These are phyloP conservation scores for Melieria crassipennis DNA, from an alignment of 2,888 invertebrate genomes.

Conservation along the genomic window DNA sequence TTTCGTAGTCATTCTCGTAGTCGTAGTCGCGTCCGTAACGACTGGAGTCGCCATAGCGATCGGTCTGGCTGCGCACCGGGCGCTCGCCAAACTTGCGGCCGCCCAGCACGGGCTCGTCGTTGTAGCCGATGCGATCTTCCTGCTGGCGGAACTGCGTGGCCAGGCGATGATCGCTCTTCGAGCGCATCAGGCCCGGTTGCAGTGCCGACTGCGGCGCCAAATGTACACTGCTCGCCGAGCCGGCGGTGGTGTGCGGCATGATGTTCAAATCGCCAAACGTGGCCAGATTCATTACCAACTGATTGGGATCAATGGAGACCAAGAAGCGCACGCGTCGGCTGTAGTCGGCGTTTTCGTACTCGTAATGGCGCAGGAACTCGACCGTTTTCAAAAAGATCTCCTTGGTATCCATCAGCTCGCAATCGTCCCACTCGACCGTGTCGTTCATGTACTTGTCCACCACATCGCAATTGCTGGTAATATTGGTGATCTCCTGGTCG, in stretches of 20 bases:
- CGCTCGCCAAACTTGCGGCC: constrained; percentile 84
- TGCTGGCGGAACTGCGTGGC: constrained; percentile 89
- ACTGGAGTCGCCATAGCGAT: constrained; percentile 65
- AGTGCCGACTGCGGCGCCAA: constrained; percentile 72
- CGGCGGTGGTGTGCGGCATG: constrained; percentile 69
- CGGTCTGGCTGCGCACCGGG: constrained; percentile 66
- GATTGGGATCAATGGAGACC: constrained; percentile 92
- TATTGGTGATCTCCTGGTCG: constrained; percentile 93
- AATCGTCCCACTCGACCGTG: constrained; percentile 90
- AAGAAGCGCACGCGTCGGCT: constrained; percentile 85
- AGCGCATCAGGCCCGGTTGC: constrained; percentile 85
- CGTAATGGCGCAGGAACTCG: constrained; percentile 93
- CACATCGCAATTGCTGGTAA: constrained; percentile 95
- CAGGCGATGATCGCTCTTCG: constrained; percentile 92
- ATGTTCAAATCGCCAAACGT: constrained; percentile 92
- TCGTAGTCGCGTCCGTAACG: constrained; percentile 65
- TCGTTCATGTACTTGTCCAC: constrained; percentile 94
- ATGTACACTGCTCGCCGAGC: constrained; percentile 66
- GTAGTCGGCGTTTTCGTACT: constrained; percentile 92
- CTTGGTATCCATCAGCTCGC: constrained; percentile 93
- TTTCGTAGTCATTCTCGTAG: constrained; percentile 77
- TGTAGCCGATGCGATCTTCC: constrained; percentile 79
- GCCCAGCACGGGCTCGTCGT: constrained; percentile 76
- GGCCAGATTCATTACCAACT: constrained; percentile 86
- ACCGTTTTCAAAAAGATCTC: constrained; percentile 96